A percentile compares a stretch with the other conserved stretches of the same genome.
These are phyloP conservation scores for Muricea muricata DNA, from an alignment of 92 coral and sea anemone genomes.

Conservation along the genomic window DNA sequence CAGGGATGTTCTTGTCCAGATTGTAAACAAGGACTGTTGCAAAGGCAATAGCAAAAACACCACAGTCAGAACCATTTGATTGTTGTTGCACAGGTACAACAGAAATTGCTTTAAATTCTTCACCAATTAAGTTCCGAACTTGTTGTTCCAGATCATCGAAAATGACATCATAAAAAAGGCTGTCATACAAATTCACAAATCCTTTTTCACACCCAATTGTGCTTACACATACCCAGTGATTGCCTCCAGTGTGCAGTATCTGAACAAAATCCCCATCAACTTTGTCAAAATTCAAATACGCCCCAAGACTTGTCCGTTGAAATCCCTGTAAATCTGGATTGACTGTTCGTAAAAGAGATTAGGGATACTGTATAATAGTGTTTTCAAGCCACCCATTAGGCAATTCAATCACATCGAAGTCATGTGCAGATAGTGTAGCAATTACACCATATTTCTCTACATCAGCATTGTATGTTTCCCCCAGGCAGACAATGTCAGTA, in stretches of 20 bases:
- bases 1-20: background rate
- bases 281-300: background rate
- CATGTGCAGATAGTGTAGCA: constrained; percentile 10
- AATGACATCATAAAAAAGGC: constrained; percentile 66
- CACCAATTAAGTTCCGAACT: constrained; percentile 60
- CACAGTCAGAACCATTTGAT: constrained; percentile 60
- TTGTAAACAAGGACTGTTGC: constrained; percentile 34
- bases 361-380: background rate
- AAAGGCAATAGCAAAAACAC: constrained; percentile 29
- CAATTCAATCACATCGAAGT: constrained; percentile 4
- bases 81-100: constrained; percentile 57
- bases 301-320: background rate
- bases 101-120: constrained; percentile 50
- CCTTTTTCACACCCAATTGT: constrained; percentile 71
- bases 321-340: constrained; percentile 13
- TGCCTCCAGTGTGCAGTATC: constrained; percentile 59
- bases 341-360: background rate
- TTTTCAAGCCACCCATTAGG: constrained; percentile 2
- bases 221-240: constrained; percentile 72
- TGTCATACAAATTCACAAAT: constrained; percentile 66
- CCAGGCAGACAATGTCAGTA: background rate
- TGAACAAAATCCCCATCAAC: constrained; percentile 65
- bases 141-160: constrained; percentile 63
- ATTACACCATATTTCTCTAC: background rate
- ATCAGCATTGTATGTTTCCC: background rate